Conservation (phyloP, 1,140 invertebrate genomes). For the Pomacea maculata region DNA sequence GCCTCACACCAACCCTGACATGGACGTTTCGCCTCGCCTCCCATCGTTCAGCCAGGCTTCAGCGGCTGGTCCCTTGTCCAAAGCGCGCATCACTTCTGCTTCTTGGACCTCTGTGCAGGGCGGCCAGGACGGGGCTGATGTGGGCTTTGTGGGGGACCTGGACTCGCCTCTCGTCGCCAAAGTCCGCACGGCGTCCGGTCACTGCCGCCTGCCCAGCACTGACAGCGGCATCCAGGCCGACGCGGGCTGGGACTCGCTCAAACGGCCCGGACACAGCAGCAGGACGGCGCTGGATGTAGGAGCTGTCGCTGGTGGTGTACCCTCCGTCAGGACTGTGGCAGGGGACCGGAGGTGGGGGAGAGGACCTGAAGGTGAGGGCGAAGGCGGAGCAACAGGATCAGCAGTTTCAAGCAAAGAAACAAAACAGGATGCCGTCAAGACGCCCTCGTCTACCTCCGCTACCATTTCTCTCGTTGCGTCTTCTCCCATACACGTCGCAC, state of each 20-base stretch:
- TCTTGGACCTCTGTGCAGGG: not conserved
- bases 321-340: not conserved
- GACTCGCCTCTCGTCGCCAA: not conserved
- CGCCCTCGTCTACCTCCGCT: not conserved
- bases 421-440: not conserved
- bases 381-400: not conserved
- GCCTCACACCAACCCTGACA: too few relatives aligned
- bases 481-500: too few relatives aligned
- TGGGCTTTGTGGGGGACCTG: not conserved
- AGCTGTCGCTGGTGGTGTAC: not conserved
- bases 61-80: not conserved
- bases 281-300: too few relatives aligned
- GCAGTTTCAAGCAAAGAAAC: not conserved
- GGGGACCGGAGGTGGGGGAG: not conserved
- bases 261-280: not conserved
- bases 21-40: too few relatives aligned
- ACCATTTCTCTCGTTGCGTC: too few relatives aligned
- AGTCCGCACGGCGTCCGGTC: not conserved
- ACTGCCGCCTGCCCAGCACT: conserved; percentile 27
- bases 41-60: not conserved
- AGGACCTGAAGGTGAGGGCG: too few relatives aligned
- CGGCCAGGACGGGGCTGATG: not conserved
- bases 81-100: not conserved
- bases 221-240: conserved; percentile 36
- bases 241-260: conserved; percentile 30